phyloP scores from a whole-genome alignment of 1,140 invertebrate species.

The Battus philenor region DNA sequence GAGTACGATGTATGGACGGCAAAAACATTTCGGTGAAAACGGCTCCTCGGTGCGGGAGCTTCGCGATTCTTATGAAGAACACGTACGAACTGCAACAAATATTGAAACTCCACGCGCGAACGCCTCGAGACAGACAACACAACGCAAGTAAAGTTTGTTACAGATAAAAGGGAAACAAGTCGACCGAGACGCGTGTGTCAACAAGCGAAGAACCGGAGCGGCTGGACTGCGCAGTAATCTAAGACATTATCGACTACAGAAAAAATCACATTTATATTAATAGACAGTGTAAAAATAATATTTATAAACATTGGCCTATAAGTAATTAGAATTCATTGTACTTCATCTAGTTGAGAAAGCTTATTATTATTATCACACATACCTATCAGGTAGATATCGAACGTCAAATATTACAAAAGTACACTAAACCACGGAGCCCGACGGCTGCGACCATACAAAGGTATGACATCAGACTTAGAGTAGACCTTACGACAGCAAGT shows the following conservation, averaged over 20 bases:
- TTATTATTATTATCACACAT: slow-evolving; percentile 73
- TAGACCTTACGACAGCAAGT: slow-evolving; percentile 8
- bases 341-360: slow-evolving; percentile 69
- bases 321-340: slow-evolving; percentile 69
- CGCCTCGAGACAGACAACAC: not conserved
- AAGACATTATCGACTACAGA: slow-evolving; percentile 57
- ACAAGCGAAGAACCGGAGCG: slow-evolving; percentile 16
- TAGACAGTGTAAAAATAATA: slow-evolving; percentile 74
- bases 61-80: not conserved
- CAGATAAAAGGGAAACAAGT: too few species aligned
- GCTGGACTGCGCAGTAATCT: slow-evolving; percentile 55
- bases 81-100: not conserved
- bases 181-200: too few species aligned
- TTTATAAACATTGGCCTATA: slow-evolving; percentile 72
- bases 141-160: not conserved
- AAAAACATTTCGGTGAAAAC: slow-evolving; percentile 59
- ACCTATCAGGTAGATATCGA: slow-evolving; percentile 65
- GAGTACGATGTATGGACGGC: slow-evolving; percentile 59
- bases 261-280: slow-evolving; percentile 66
- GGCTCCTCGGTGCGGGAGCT: slow-evolving; percentile 5
- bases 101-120: not conserved
- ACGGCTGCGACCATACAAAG: slow-evolving; percentile 23
- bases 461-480: slow-evolving; percentile 35
- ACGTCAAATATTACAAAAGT: slow-evolving; percentile 66
- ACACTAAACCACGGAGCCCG: slow-evolving; percentile 42